These are phyloP conservation scores for Eubucco bourcierii DNA, from an alignment of 2,113 vertebrate species.

Conservation along the genomic window DNA sequence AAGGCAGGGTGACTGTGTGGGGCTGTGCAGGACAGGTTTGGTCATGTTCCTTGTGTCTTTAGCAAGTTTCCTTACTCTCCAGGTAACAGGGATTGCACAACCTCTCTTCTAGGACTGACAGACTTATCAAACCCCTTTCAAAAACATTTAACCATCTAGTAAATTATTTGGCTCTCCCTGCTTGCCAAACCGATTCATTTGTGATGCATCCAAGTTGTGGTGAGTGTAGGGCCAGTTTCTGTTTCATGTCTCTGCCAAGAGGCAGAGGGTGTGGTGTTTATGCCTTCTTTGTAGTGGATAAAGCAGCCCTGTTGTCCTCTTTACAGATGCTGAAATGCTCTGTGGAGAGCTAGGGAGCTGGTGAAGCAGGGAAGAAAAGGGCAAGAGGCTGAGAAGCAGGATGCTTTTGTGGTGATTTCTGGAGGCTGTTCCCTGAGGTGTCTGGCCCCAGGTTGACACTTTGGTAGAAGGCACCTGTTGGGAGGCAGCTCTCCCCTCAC, in stretches of 20 bases:
- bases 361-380: neutral
- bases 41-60: neutral
- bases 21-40: neutral
- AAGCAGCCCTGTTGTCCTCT: neutral
- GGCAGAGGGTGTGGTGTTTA: neutral
- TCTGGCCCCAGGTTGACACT: neutral
- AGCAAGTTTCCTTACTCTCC: neutral
- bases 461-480: fast-evolving
- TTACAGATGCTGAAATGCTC: neutral
- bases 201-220: neutral
- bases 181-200: neutral
- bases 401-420: neutral
- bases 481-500: neutral
- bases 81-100: neutral
- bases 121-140: neutral
- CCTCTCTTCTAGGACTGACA: neutral
- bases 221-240: neutral
- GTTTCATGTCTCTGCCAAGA: neutral
- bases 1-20: neutral
- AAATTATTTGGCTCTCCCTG: neutral
- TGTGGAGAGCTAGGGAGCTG: neutral
- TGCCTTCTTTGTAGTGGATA: neutral
- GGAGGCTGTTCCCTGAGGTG: neutral
- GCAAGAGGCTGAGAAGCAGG: neutral
- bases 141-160: neutral